Base-by-base conservation (phyloP, 2,888 invertebrate species). In the Cenopis cana region DNA sequence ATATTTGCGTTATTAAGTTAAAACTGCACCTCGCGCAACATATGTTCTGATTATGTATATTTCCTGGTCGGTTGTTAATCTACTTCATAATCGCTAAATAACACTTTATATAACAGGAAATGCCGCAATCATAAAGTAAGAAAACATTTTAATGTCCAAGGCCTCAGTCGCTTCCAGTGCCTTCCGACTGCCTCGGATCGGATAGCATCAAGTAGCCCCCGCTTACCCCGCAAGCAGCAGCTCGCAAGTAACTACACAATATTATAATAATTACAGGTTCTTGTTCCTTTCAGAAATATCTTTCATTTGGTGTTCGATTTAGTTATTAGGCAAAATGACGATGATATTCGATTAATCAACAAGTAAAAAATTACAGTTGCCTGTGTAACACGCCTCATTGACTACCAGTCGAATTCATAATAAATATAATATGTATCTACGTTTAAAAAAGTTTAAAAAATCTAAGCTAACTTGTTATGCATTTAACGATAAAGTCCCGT, bases 91-190 rank as follows among this genome's bases (percentile, higher is more conserved):
- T 62, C 55, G 38, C 67, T 52, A 49, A 68, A 68, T 62, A 56
- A 62, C 69, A 46, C 20, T 56, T 46, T 38, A 62, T 38, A 54
- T 46, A 56, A 62, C 69, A 69, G 69, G 69, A 69, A 62, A 49
- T 49, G 55, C 49, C 20, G 36, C 38, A 69, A 69, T 69, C 62
- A n/a, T 62, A 56, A 69, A 62, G 55, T 68, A 14, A 55, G 33
- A 62, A 55, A 55, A 69, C 55, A 62, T 55, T 55, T 69, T 55
- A 62, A 56, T 46, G 36, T 46, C 56, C 62, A 62, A 62, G 69
- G 69, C 33, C 56, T 24, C 33, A 33, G 46, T 46, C 55, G 41
- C 61, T 46, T 68, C 61, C 61, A 57, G 33, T 36, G 36, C 67
- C 11, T 67, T 36, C 33, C 59, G 52, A 54, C 52, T 10, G 18